Evolutionary conservation across 35 echinoderm and acorn worm species (phyloP).

Genomic region (Eucidaris tribuloides): DNA sequence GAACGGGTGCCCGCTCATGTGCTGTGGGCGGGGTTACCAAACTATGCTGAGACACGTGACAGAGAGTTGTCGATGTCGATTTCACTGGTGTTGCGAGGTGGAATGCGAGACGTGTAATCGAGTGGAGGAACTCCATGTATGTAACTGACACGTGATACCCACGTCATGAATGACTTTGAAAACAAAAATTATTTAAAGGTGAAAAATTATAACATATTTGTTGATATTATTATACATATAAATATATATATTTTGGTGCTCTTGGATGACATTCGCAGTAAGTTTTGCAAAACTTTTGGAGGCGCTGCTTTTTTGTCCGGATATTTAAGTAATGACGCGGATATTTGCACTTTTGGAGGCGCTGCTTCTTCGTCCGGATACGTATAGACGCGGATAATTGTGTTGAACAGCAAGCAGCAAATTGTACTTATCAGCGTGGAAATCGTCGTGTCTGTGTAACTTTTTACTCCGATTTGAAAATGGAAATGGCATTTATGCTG

Average conservation of each 20-base stretch:
- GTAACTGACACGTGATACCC: conserved; percentile 70
- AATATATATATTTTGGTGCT: conserved; percentile 27
- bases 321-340: too few species aligned
- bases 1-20: conserved; percentile 73
- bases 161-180: neutral
- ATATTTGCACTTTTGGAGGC: too few species aligned
- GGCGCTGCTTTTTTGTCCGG: too few species aligned
- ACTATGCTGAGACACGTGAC: conserved; percentile 77
- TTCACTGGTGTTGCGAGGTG: conserved; percentile 95
- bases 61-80: conserved; percentile 88
- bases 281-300: too few species aligned
- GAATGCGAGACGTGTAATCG: conserved; percentile 85
- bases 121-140: conserved; percentile 75
- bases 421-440: too few species aligned
- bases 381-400: too few species aligned
- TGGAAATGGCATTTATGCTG: too few species aligned
- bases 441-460: too few species aligned
- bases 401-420: too few species aligned
- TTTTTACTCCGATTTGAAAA: too few species aligned
- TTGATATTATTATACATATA: neutral
- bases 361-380: too few species aligned
- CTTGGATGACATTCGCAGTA: too few species aligned
- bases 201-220: neutral
- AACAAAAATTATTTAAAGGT: neutral
- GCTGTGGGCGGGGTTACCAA: conserved; percentile 94